These are phyloP conservation scores for Chiridota heheva DNA, from an alignment of 35 echinoderm and acorn worm genomes.

Conservation along the genomic window DNA sequence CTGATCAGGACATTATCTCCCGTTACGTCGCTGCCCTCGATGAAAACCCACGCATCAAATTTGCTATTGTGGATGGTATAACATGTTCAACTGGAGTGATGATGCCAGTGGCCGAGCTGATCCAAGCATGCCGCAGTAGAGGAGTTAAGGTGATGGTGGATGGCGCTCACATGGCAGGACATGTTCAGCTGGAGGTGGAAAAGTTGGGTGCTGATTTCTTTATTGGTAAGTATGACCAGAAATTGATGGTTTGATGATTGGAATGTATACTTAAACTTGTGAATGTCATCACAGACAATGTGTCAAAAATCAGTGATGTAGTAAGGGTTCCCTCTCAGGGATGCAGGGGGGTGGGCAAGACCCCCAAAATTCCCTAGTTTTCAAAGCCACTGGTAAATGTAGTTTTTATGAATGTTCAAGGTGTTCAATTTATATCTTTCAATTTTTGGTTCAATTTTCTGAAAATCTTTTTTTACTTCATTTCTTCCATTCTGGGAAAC, in stretches of 20 bases:
- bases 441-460: too few species aligned
- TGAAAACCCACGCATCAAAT: conserved; percentile 35
- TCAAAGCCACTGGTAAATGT: background rate
- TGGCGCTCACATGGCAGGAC: conserved; percentile 70
- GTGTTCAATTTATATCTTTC: too few species aligned
- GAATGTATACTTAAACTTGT: background rate
- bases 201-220: conserved; percentile 49
- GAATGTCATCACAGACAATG: background rate
- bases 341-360: background rate
- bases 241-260: background rate
- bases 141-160: conserved; percentile 59
- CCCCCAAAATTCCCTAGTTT: background rate
- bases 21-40: conserved; percentile 26
- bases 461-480: too few species aligned
- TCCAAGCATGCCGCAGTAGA: conserved; percentile 42
- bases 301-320: background rate
- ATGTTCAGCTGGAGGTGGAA: conserved; percentile 36
- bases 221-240: conserved; percentile 2
- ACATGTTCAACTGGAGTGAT: conserved; percentile 47
- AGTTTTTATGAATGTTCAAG: background rate
- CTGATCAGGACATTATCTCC: conserved; percentile 41
- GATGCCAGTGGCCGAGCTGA: conserved; percentile 56
- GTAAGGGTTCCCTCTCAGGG: background rate
- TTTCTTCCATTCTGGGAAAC: too few species aligned
- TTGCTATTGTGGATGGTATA: conserved; percentile 66